Evolutionary conservation across 2,113 vertebrate species (phyloP), one percentile per base, ranked within the genome.

Genomic region (Chitala chitala): DNA sequence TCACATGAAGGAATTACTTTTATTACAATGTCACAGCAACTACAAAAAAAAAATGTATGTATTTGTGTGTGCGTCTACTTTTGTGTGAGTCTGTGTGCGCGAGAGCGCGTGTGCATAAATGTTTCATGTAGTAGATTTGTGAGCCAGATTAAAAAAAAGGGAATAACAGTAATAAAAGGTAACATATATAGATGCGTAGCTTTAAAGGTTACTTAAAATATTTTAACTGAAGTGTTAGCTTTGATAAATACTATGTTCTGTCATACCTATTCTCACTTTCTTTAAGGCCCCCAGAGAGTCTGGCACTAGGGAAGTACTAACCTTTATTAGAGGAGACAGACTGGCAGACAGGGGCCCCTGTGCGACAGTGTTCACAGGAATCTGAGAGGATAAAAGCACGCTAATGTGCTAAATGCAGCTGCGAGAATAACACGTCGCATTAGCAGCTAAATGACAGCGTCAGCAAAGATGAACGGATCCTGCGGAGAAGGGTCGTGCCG

Each of bases 401-500:
- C 26, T 69, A 69, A 69, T 33, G 68, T 69, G 68, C 46, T 53
- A 69, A 51, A 33, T 51, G 46, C 48, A 36, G 68, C 15, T 6
- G 46, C 12, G 68, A 33, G 29, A 69, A n/a, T 33, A 50, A 46
- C 46, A 50, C 5, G 26, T 8, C 46, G 5, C 2, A 15, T 53
- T 53, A 53, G 68, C 26, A 26, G 13, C 22, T 10, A 17, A 46
- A 50, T n/a, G 65, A 15, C 15, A 44, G 1, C 46, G 33, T 51
- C 9, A 51, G 24, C 29, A 1, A 8, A 68, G 22, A 29, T 3
- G 42, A 33, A 31, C 13, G 20, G 31, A 22, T 51, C 15, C 6
- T 22, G 6, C 3, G 44, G 20, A 24, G 9, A 50, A 53, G 20
- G 26, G 29, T 15, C 4, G 8, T 3, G 17, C 13, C 24, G 42